A percentile compares a stretch with the other conserved stretches of the same genome.
phyloP scores from a whole-genome alignment of 1,140 invertebrate genomes.

The Periplaneta americana region DNA sequence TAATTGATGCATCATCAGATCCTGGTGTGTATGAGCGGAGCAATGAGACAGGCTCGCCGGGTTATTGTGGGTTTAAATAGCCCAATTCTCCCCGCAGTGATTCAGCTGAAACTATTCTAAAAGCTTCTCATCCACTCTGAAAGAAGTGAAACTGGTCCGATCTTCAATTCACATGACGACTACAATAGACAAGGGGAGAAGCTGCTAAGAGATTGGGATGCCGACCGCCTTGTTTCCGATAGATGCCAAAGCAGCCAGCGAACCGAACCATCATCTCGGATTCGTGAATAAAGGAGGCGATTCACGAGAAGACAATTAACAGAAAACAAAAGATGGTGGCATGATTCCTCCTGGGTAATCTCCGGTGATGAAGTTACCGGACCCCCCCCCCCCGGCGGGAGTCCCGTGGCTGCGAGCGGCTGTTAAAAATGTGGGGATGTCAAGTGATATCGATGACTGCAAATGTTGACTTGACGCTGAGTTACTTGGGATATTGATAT shows the following conservation, averaged over 20 bases:
- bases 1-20: background rate
- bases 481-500: too few species aligned
- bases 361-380: too few species aligned
- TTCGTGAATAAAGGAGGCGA: background rate
- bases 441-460: too few species aligned
- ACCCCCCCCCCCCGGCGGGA: too few species aligned
- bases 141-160: background rate
- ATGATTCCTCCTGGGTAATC: too few species aligned
- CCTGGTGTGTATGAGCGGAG: background rate
- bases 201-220: background rate
- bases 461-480: too few species aligned
- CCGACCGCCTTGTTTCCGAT: background rate
- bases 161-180: background rate
- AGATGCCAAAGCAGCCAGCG: background rate
- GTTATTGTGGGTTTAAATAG: background rate
- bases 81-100: background rate
- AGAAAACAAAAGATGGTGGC: background rate
- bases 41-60: background rate
- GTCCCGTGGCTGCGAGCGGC: too few species aligned
- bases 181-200: background rate
- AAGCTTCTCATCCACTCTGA: background rate
- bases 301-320: background rate
- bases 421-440: too few species aligned
- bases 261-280: background rate
- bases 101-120: background rate